phyloP scores from a whole-genome alignment of 1,140 invertebrate species.

The Ostrea edulis region DNA sequence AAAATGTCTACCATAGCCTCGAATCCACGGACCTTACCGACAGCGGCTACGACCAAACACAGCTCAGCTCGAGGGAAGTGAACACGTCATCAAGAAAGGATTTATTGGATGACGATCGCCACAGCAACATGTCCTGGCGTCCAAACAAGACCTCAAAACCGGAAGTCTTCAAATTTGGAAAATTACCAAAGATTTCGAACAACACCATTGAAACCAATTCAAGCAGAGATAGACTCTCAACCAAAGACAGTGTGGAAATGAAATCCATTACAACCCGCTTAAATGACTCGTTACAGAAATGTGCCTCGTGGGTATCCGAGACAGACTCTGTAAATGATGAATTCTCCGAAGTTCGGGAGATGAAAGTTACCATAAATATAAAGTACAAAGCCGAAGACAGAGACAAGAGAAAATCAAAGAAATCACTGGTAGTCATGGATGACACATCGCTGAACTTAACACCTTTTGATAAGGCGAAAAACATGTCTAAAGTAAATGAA shows the following conservation, averaged over 20 bases:
- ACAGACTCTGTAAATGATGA: constrained; percentile 6
- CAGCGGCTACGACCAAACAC: not conserved
- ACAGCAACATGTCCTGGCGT: not conserved
- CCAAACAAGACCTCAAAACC: constrained; percentile 4
- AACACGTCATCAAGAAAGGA: constrained; percentile 35
- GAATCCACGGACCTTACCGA: not conserved
- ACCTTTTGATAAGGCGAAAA: not conserved
- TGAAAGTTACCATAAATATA: constrained; percentile 54
- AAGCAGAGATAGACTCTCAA: constrained; percentile 9
- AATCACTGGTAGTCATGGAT: not conserved
- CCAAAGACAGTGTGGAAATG: not conserved
- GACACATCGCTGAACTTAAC: not conserved
- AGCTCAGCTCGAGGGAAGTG: not conserved
- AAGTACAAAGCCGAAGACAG: constrained; percentile 40
- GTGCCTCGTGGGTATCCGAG: not conserved
- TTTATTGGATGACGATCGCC: not conserved
- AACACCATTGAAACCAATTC: not conserved
- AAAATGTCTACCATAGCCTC: not conserved
- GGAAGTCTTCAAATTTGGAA: constrained; percentile 16
- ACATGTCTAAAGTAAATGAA: not conserved
- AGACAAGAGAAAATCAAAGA: not conserved
- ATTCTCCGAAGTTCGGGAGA: constrained; percentile 47
- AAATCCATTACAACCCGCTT: not conserved
- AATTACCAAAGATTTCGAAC: constrained; percentile 29
- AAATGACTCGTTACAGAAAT: not conserved